Base-by-base conservation (phyloP, 2,113 vertebrate genomes). In the Perca schrenkii region DNA sequence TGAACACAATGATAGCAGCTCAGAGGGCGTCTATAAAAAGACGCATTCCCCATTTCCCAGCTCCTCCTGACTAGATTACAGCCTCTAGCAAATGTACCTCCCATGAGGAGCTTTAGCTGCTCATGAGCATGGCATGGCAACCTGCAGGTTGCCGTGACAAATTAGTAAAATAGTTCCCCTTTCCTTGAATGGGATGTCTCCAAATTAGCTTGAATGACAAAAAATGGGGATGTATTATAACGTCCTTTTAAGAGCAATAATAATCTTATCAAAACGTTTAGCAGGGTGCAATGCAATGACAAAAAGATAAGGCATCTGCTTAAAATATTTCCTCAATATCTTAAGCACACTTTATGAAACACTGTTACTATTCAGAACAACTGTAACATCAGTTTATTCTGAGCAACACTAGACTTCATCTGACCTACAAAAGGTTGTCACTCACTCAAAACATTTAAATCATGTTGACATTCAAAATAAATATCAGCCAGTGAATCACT, bases 31-130 rank as follows among this genome's bases (percentile, higher is more conserved):
- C 68, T 77, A 82, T 86, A 86, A 85, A 83, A 87, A 84, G 75
- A 83, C 22, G 46, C 3, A 76, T 78, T 89, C 70, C 56, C 61
- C 21, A 65, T 85, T 82, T 83, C 73, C 61, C 63, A 50, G 47
- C 67, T 56, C 63, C 61, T 83, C 46, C 58, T 75, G 66, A 79
- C 28, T 10, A 62, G 63, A 87, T 86, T 28, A 68, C 79, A 75
- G 88, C 85, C 89, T 89, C 82, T 73, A 91, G 90, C 85, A 86
- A 90, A 78, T 74, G 64, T 82, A 57, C 65, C 4, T 68, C 85
- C 80, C 65, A n/a, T 34, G 60, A 72, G 86, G 40, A 82, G 61
- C 53, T 83, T 71, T n/a, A 74, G 34, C 57, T 79, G 83, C 83
- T 91, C 71, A 77, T 10, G 36, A 40, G 8, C 36, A 40, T 40